A percentile compares a stretch with the other conserved stretches of the same genome.
Conservation (phyloP, 2,888 invertebrate species). For the Cephus nigrinus region DNA sequence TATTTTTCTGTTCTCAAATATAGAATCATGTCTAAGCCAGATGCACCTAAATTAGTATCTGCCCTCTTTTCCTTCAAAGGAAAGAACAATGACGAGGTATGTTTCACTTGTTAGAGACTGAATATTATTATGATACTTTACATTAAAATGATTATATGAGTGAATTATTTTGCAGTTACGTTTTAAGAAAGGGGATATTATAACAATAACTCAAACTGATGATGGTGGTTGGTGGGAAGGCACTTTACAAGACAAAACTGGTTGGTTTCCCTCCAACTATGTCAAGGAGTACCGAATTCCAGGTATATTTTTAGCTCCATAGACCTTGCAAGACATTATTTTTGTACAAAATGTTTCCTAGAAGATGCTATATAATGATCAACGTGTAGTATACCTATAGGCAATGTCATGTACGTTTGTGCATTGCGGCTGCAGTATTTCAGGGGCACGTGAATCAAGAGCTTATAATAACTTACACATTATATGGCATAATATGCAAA, state of each 20-base stretch:
- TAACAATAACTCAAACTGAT: slow-evolving; percentile 94
- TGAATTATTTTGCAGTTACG: slow-evolving; percentile 74
- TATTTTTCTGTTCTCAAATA: background rate
- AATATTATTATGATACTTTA: background rate
- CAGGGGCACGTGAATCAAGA: too few species aligned
- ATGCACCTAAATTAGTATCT: slow-evolving; percentile 75
- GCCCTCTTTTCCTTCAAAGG: slow-evolving; percentile 95
- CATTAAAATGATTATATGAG: background rate
- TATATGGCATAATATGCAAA: too few species aligned
- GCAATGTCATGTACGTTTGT: too few species aligned
- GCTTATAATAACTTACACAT: too few species aligned
- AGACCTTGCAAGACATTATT: slow-evolving; percentile 1
- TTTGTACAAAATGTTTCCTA: background rate
- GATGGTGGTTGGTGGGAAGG: slow-evolving; percentile 99
- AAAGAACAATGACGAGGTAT: slow-evolving; percentile 95
- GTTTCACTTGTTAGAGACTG: background rate
- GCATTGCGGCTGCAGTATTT: too few species aligned
- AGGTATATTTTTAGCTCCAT: slow-evolving; percentile 54
- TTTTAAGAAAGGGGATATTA: slow-evolving; percentile 95
- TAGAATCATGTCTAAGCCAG: slow-evolving; percentile 53
- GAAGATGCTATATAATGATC: background rate
- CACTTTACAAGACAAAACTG: slow-evolving; percentile 92
- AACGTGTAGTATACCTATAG: too few species aligned
- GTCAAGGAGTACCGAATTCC: slow-evolving; percentile 87
- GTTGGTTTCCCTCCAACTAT: slow-evolving; percentile 99